phyloP scores from a whole-genome alignment of 1,140 invertebrate species.

The Globodera ellingtonae region DNA sequence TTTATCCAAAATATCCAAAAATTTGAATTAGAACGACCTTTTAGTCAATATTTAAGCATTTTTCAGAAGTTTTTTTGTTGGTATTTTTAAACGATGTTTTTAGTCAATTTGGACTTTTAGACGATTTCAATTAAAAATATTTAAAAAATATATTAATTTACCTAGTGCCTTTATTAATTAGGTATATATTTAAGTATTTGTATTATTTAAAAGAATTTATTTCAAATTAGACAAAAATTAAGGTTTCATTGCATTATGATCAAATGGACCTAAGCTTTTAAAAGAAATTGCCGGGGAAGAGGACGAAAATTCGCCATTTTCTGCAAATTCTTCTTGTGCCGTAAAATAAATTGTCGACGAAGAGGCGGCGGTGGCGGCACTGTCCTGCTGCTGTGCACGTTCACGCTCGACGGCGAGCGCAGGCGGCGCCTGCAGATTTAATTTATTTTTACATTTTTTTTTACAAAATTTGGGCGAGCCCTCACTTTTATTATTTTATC shows the following conservation, averaged over 20 bases:
- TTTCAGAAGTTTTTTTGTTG: not conserved
- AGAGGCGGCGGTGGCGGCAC: not conserved
- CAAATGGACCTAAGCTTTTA: not conserved
- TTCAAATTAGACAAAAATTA: too few relatives aligned
- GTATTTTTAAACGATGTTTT: not conserved
- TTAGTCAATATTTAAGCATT: too few relatives aligned
- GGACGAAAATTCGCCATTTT: not conserved
- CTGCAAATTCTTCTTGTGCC: constrained; percentile 1
- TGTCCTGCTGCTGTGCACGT: not conserved
- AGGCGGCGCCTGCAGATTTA: not conserved
- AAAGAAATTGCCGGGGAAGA: not conserved
- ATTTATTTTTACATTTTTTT: not conserved
- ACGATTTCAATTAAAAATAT: too few relatives aligned
- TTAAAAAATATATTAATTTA: too few relatives aligned
- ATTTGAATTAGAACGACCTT: too few relatives aligned
- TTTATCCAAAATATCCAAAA: too few relatives aligned
- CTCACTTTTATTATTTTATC: not conserved
- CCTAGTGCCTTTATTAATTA: too few relatives aligned
- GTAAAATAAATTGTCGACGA: not conserved
- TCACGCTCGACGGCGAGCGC: not conserved
- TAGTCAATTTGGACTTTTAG: too few relatives aligned
- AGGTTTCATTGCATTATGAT: too few relatives aligned
- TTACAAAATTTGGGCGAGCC: not conserved
- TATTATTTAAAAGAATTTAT: too few relatives aligned
- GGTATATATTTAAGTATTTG: too few relatives aligned